phyloP scores from a whole-genome alignment of 2,888 invertebrate genomes.

The Nezara viridula region DNA sequence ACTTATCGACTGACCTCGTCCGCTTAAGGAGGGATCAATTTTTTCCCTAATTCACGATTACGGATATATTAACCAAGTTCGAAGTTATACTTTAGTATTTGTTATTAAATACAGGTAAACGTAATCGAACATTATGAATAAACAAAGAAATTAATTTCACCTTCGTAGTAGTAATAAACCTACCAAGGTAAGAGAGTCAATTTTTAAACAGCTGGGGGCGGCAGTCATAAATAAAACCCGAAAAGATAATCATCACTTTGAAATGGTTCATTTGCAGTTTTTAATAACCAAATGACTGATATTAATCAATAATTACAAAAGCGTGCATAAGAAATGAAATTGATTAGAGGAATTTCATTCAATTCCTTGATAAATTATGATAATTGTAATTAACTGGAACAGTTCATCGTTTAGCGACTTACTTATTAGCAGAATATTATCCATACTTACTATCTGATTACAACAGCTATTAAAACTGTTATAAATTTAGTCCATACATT shows the following conservation, averaged over 20 bases:
- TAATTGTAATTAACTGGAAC: not conserved
- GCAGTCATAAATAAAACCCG: not conserved
- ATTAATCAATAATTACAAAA: not conserved
- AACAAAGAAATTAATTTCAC: not conserved
- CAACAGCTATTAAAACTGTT: not conserved
- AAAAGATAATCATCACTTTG: not conserved
- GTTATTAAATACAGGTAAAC: not conserved
- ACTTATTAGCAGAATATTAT: not conserved
- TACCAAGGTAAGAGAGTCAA: not conserved
- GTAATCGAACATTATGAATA: not conserved
- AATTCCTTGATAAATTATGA: not conserved
- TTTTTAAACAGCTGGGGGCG: not conserved
- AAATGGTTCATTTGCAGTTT: not conserved
- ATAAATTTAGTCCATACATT: too few relatives aligned
- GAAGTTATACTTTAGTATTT: not conserved
- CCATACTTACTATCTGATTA: not conserved
- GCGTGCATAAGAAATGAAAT: not conserved
- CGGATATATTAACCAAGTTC: not conserved
- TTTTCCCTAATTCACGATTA: not conserved
- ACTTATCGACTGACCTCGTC: not conserved
- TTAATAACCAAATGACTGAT: not conserved
- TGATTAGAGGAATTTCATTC: not conserved
- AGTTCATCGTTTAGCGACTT: not conserved
- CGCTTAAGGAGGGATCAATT: not conserved
- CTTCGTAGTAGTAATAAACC: not conserved